Evolutionary conservation across 2,797 vertebrate species (phyloP), one percentile per base, ranked within the genome.

Genomic region (Parambassis ranga): DNA sequence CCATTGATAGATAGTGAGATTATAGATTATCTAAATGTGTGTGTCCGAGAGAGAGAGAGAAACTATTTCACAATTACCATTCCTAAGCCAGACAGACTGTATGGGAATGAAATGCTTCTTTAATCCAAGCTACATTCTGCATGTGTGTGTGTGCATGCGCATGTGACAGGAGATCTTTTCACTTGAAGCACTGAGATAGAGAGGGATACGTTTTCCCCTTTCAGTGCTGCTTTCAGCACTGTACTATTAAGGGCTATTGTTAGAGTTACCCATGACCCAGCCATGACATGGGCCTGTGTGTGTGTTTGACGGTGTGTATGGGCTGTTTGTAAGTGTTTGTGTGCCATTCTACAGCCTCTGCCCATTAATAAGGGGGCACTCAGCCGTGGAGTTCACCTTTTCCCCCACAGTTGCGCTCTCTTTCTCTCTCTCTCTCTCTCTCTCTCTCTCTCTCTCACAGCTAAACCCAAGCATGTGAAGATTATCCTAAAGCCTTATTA

Each of bases 281-380:
- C 73, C 78, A 74, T 71, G 72, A 47, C 71, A 57, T 44, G 20
- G 32, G 48, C 4, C 19, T 41, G 9, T 62, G 48, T 41, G 35
- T 48, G 32, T 52, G 58, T 61, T 65, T 42, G 36, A 16, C 30
- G 47, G 51, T 35, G 48, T 55, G 38, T 36, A 28, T 46, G 36
- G 32, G 36, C 23, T 70, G 48, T 65, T 74, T 79, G 24, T 31
- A 66, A 68, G 50, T 47, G 53, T 44, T 31, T 55, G 60, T 86
- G 82, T 81, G 72, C 79, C 81, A 61, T 32, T 76, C 68, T 87
- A 69, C 66, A 78, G 88, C 75, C 81, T 88, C 72, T 84, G 81
- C 65, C 77, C 71, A 71, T 72, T 80, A 83, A 84, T 82, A 83
- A 77, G 31, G 32, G 67, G 65, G 63, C 75, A 75, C 65, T 78